Conservation (phyloP, 2,797 vertebrate species). For the Moxostoma hubbsi region DNA sequence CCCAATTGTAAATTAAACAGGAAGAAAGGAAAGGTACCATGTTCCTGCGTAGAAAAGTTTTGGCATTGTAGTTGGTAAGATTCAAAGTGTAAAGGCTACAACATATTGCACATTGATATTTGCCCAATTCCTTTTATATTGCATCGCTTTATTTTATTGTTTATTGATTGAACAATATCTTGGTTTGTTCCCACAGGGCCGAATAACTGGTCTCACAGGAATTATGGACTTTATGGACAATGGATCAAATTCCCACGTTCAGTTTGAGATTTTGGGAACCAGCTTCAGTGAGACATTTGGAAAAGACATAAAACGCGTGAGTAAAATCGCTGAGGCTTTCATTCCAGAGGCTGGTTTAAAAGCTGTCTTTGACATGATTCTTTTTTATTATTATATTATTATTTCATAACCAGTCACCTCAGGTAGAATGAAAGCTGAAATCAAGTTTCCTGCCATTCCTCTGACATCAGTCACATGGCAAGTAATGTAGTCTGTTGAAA, state of each 20-base stretch:
- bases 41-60: background rate
- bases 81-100: background rate
- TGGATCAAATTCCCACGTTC: constrained; percentile 91
- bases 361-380: constrained; percentile 6
- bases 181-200: constrained; percentile 72
- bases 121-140: constrained; percentile 10
- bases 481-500: constrained; percentile 12
- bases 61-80: background rate
- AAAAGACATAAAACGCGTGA: constrained; percentile 95
- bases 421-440: constrained; percentile 6
- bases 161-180: constrained; percentile 9
- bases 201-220: constrained; percentile 93
- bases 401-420: background rate
- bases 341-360: background rate
- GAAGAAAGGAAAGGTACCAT: too few relatives aligned
- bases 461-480: background rate
- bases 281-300: constrained; percentile 99
- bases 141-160: background rate
- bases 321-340: constrained; percentile 36
- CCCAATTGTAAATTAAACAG: too few relatives aligned
- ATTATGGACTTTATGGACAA: constrained; percentile 94
- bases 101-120: constrained; percentile 8
- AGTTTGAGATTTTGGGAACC: constrained; percentile 97
- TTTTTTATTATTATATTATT: background rate
- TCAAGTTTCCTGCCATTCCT: background rate